Conservation (phyloP, 2,888 invertebrate genomes). For the Aleiodes testaceus region DNA sequence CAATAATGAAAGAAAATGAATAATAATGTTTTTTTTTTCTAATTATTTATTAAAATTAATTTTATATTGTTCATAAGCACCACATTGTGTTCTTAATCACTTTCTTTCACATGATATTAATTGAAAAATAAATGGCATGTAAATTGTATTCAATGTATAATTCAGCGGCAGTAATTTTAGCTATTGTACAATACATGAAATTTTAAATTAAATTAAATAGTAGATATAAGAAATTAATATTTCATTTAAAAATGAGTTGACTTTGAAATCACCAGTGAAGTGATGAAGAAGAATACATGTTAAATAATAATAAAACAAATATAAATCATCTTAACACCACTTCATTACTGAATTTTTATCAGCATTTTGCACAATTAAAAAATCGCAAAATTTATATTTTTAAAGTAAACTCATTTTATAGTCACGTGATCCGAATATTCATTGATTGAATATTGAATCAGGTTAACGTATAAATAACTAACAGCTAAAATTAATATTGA, state of each 20-base stretch:
- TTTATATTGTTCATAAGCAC: constrained; percentile 35
- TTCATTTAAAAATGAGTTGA: constrained; percentile 52
- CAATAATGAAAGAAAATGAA: constrained; percentile 12
- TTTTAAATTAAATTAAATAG: constrained; percentile 25
- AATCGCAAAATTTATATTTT: constrained; percentile 32
- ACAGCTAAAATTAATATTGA: constrained; percentile 34
- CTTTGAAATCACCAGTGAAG: constrained; percentile 41
- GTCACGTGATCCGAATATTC: constrained; percentile 62
- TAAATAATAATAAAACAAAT: too few relatives aligned
- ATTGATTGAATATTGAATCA: constrained; percentile 61
- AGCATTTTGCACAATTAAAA: constrained; percentile 2
- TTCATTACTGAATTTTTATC: too few relatives aligned
- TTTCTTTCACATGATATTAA: constrained; percentile 38
- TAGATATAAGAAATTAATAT: constrained; percentile 5
- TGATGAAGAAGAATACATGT: too few relatives aligned
- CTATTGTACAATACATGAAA: constrained; percentile 35
- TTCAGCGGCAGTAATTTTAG: constrained; percentile 50
- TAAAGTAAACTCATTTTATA: constrained; percentile 53
- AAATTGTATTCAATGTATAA: constrained; percentile 41
- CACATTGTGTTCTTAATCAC: constrained; percentile 33
- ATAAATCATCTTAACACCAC: too few relatives aligned
- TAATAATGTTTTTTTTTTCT: constrained; percentile 3
- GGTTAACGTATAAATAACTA: constrained; percentile 53
- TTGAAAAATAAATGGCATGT: constrained; percentile 36
- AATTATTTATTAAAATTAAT: constrained; percentile 18